Evolutionary conservation across 2,888 invertebrate genomes (phyloP), one percentile per base, ranked within the genome.

Genomic region (Melikaiella ostensackeni): DNA sequence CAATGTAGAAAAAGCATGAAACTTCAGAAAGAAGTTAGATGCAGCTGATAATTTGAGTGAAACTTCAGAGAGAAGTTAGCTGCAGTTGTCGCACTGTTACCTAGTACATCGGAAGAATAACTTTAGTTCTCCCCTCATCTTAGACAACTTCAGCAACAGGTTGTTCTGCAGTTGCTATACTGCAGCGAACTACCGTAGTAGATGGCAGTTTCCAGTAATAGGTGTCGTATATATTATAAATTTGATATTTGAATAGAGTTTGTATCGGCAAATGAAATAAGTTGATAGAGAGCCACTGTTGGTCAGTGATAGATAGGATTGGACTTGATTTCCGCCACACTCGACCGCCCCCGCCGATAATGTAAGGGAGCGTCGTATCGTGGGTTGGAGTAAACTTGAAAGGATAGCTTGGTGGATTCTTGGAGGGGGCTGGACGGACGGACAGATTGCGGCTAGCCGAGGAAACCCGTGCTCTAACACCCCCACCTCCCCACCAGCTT

Each of bases 391-490:
- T 88, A 88, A 90, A 87, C 87, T 89, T 88, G 84, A 85, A 89
- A 90, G 88, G 89, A 87, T 86, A 82, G 81, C 84, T 80, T 82
- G 75, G 76, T 81, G 86, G 85, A 87, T 88, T 88, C 87, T 89
- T 88, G 86, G 83, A 81, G 81, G 84, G 81, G 86, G 82, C 82
- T 82, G 85, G 81, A 84, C 82, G 86, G 84, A 83, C 86, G 86
- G 88, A 88, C 89, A 90, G 90, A 91, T 91, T 91, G 89, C 87
- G 89, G 90, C 85, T 87, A 84, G 84, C 87, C 88, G 84, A 88
- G 88, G 86, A 89, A 88, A 86, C 86, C 86, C 82, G 82, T 82
- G 82, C 79, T 74, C 76, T 75, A 76, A 78, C 80, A 77, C 79
- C 76, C 75, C 75, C 79, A 62, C 62, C 75, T 70, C 75, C 76